phyloP scores from a whole-genome alignment of 2,113 vertebrate species.

The rabbit (Oryctolagus cuniculus) region mOryCun1.1 NC_091443.1:107488501-107489000 shows the following conservation, averaged over 20 bases:
- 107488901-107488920: neutral
- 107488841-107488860: neutral
- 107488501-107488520: neutral
- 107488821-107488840: neutral
- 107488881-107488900: neutral
- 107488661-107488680: neutral
- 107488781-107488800: neutral
- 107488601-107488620: neutral
- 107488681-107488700: neutral
- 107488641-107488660: neutral
- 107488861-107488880: neutral
- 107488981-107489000: neutral
- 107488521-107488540: neutral
- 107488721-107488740: neutral
- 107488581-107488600: neutral
- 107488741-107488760: neutral
- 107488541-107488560: neutral
- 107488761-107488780: neutral
- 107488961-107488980: neutral
- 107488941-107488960: neutral
- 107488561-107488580: neutral
- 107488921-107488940: neutral
- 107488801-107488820: neutral
- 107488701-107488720: neutral
- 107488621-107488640: neutral